Conservation (phyloP, 2,113 vertebrate species). For the Cebus imitator region DNA sequence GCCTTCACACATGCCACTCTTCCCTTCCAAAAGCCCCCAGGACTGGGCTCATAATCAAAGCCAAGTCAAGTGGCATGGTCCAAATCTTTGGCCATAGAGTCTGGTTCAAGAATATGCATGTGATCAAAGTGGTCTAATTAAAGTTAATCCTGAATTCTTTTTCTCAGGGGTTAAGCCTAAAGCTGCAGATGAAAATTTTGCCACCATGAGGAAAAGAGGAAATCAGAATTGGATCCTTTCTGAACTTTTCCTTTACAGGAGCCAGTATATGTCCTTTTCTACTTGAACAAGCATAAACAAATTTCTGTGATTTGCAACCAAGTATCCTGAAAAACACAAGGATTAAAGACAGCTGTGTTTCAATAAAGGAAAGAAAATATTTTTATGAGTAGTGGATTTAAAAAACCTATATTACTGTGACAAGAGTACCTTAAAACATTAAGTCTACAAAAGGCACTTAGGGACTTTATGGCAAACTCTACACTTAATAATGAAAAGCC, state of each 20-base stretch:
- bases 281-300: background rate
- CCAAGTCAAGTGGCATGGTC: background rate
- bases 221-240: background rate
- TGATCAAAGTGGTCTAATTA: background rate
- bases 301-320: slow-evolving; percentile 6
- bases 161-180: background rate
- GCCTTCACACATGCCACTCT: background rate
- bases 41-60: background rate
- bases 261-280: background rate
- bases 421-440: slow-evolving; percentile 26
- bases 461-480: slow-evolving; percentile 52
- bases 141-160: slow-evolving; percentile 13
- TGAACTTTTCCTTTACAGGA: background rate
- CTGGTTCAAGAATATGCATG: background rate
- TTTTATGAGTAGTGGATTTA: background rate
- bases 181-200: background rate
- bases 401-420: slow-evolving; percentile 25
- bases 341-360: background rate
- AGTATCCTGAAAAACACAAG: background rate
- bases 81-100: background rate
- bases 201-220: background rate
- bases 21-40: background rate
- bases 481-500: slow-evolving; percentile 54
- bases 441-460: slow-evolving; percentile 42
- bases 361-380: background rate